These are phyloP conservation scores for Paraescarpia echinospica DNA, from an alignment of 1,140 invertebrate species.

Conservation along the genomic window DNA sequence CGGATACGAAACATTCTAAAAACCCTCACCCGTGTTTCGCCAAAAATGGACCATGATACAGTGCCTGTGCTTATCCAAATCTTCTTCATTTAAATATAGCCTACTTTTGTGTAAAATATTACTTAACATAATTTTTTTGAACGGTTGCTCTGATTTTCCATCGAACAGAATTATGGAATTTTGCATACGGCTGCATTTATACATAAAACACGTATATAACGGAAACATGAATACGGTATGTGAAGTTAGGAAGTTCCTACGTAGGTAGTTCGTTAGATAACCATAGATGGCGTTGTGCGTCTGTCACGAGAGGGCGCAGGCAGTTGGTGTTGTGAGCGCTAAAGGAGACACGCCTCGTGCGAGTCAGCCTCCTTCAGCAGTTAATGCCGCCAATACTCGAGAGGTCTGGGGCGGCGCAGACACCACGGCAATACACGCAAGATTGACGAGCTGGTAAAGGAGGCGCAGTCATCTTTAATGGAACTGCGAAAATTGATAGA, in stretches of 20 bases:
- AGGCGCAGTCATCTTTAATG: constrained; percentile 4
- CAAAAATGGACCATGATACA: no score
- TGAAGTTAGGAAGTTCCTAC: not conserved
- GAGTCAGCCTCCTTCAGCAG: not conserved
- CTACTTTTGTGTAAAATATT: not conserved
- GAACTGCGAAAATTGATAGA: not conserved
- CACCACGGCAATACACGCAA: not conserved
- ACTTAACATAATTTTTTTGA: not conserved
- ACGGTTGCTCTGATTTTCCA: not conserved
- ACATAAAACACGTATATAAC: not conserved
- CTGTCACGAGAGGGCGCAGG: not conserved
- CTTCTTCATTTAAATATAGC: no score
- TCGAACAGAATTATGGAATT: not conserved
- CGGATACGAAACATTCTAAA: not conserved
- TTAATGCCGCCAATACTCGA: not conserved
- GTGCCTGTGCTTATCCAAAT: no score
- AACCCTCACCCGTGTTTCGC: not conserved
- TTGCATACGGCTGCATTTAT: not conserved
- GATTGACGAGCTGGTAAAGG: not conserved
- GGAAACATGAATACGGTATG: not conserved
- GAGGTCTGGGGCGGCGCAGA: not conserved
- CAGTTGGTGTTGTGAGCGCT: not conserved
- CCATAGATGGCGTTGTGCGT: not conserved
- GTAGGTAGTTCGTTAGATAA: not conserved
- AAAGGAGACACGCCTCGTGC: not conserved